Evolutionary conservation across 1,140 invertebrate species (phyloP).

Genomic region (Dendroctonus valens): DNA sequence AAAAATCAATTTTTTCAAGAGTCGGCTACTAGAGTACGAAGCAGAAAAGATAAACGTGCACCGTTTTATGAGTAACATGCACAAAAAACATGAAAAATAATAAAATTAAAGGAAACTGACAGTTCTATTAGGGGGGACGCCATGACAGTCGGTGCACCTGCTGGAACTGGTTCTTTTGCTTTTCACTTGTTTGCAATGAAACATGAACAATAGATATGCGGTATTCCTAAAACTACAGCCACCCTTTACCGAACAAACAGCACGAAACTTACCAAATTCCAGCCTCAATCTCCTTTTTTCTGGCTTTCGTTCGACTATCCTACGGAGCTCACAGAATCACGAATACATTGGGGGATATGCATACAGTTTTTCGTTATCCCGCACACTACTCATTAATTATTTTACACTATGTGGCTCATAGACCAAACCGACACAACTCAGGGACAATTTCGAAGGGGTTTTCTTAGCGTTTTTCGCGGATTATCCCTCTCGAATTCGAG

Average conservation of each 20-base stretch:
- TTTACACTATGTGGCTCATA: slow-evolving; percentile 35
- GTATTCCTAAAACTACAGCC: not conserved
- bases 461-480: slow-evolving; percentile 32
- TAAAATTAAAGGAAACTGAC: slow-evolving; percentile 40
- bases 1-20: not conserved
- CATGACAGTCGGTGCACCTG: slow-evolving; percentile 46
- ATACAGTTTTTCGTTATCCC: slow-evolving; percentile 43
- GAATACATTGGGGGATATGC: slow-evolving; percentile 45
- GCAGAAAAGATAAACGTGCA: not conserved
- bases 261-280: slow-evolving; percentile 21
- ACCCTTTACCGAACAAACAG: not conserved
- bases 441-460: slow-evolving; percentile 38
- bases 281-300: slow-evolving; percentile 29
- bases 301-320: slow-evolving; percentile 33
- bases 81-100: slow-evolving; percentile 18
- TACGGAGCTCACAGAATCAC: slow-evolving; percentile 42
- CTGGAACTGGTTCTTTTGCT: slow-evolving; percentile 36
- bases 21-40: not conserved
- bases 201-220: not conserved
- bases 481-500: slow-evolving; percentile 27
- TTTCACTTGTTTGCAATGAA: slow-evolving; percentile 9
- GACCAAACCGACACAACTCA: slow-evolving; percentile 28
- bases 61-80: not conserved
- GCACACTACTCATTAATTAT: slow-evolving; percentile 40
- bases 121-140: slow-evolving; percentile 35